These are phyloP conservation scores for Morpho deidamia DNA, from an alignment of 2,888 invertebrate species.

Conservation along the genomic window DNA sequence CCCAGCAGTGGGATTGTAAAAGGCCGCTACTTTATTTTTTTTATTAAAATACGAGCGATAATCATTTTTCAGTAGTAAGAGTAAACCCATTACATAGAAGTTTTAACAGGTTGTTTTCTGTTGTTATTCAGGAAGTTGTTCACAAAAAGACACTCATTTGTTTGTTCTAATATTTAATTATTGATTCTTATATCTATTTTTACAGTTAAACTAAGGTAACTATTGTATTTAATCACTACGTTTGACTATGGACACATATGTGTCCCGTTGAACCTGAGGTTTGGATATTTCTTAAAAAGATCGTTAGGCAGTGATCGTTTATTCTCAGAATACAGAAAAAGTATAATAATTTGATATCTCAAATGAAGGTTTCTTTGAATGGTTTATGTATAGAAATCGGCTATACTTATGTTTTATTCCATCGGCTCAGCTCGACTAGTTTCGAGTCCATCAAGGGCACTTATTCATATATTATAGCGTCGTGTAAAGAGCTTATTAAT, in stretches of 20 bases:
- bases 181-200: slow-evolving; percentile 51
- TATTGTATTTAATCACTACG: slow-evolving; percentile 56
- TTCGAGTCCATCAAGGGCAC: too few relatives aligned
- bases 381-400: too few relatives aligned
- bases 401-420: too few relatives aligned
- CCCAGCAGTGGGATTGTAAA: too few relatives aligned
- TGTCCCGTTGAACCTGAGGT: slow-evolving; percentile 44
- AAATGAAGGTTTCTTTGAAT: too few relatives aligned
- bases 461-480: too few relatives aligned
- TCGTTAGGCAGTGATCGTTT: slow-evolving; percentile 61
- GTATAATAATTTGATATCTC: too few relatives aligned
- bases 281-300: slow-evolving; percentile 43
- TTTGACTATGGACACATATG: slow-evolving; percentile 62
- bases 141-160: slow-evolving; percentile 4
- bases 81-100: background rate
- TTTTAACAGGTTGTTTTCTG: background rate
- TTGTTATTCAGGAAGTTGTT: background rate
- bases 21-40: too few relatives aligned
- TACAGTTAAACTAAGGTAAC: slow-evolving; percentile 64
- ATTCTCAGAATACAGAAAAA: slow-evolving; percentile 24
- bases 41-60: too few relatives aligned
- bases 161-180: slow-evolving; percentile 31
- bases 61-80: too few relatives aligned
- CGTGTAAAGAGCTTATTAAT: too few relatives aligned
- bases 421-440: too few relatives aligned